Evolutionary conservation across 1,140 invertebrate species (phyloP).

Genomic region (Matsumurasca onukii): DNA sequence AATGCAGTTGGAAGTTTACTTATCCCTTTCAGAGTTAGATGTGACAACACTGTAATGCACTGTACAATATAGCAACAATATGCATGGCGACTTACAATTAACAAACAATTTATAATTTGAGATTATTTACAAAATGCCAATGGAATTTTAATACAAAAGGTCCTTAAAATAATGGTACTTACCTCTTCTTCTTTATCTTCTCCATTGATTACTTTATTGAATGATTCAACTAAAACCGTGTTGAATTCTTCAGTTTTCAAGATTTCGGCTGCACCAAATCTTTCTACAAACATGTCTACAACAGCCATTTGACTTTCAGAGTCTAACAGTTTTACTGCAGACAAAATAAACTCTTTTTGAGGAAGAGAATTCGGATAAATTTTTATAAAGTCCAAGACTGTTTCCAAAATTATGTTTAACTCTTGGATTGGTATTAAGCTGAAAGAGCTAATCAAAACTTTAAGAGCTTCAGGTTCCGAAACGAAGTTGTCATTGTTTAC

Average conservation of each 20-base stretch:
- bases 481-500: not conserved
- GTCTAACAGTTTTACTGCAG: not conserved
- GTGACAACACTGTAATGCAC: too few relatives aligned
- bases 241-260: not conserved
- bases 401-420: not conserved
- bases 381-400: not conserved
- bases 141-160: too few relatives aligned
- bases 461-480: not conserved
- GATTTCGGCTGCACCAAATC: not conserved
- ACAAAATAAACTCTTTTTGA: conserved; percentile 5
- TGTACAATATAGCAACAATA: too few relatives aligned
- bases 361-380: not conserved
- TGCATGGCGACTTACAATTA: too few relatives aligned
- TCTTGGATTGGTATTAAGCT: not conserved
- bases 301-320: not conserved
- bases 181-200: conserved; percentile 23
- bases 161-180: too few relatives aligned
- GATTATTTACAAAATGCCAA: too few relatives aligned
- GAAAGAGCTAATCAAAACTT: not conserved
- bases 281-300: not conserved
- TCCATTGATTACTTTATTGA: conserved; percentile 16
- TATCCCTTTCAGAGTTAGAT: too few relatives aligned
- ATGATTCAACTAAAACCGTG: not conserved
- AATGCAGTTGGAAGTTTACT: too few relatives aligned
- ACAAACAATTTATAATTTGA: too few relatives aligned